A percentile compares a stretch with the other conserved stretches of the same genome.
These are phyloP conservation scores for Anodontia alba DNA, from an alignment of 2,888 invertebrate genomes.

Conservation along the genomic window DNA sequence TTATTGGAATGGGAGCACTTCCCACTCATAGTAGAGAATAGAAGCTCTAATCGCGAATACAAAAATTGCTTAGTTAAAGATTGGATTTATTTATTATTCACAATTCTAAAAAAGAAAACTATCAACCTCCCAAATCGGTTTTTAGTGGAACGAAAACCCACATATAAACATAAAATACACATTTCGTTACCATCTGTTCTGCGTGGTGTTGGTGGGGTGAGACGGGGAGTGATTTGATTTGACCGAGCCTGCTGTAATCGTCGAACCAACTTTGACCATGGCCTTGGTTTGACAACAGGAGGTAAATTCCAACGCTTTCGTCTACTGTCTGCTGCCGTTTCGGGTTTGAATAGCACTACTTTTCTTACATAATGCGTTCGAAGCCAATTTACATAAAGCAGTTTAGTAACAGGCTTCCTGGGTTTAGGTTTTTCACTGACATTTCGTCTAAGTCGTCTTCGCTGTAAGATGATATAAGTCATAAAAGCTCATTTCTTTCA, in stretches of 20 bases:
- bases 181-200: not conserved
- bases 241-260: conserved; percentile 35
- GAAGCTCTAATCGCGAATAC: no score
- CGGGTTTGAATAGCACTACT: conserved; percentile 46
- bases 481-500: no score
- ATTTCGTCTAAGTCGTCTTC: not conserved
- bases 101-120: no score
- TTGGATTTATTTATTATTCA: no score
- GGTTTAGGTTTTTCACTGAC: not conserved
- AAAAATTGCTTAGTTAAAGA: no score
- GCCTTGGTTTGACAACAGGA: conserved; percentile 38
- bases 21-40: no score
- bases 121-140: no score
- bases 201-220: not conserved
- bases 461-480: not conserved
- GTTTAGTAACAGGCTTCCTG: not conserved
- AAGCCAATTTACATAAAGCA: not conserved
- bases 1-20: no score
- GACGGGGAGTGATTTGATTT: conserved; percentile 28
- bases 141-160: no score
- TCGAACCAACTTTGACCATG: conserved; percentile 48
- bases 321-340: not conserved
- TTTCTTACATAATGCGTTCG: conserved; percentile 48
- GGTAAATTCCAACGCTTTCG: conserved; percentile 38
- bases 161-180: no score